These are phyloP conservation scores for Ochotona curzoniae DNA, from an alignment of 2,113 vertebrate species.

Conservation along the genomic window DNA sequence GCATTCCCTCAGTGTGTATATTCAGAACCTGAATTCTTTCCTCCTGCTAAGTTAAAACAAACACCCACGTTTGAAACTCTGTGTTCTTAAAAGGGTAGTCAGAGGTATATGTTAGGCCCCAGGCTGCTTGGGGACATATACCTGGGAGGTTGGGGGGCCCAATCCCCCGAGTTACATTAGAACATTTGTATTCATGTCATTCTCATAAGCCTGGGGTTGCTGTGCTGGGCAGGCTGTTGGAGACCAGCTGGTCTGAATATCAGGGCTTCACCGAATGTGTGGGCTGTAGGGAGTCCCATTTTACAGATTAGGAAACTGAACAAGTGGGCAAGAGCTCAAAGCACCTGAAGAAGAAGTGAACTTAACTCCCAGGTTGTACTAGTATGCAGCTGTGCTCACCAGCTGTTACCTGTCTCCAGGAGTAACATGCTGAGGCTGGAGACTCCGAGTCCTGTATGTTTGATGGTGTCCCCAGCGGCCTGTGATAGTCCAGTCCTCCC, in stretches of 20 bases:
- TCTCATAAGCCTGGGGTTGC: background rate
- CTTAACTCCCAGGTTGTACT: background rate
- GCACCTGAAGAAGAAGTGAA: background rate
- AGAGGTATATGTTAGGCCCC: background rate
- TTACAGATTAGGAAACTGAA: background rate
- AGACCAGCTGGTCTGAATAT: background rate
- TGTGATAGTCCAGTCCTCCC: background rate
- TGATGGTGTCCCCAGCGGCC: background rate
- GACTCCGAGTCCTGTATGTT: background rate
- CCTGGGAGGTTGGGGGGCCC: background rate
- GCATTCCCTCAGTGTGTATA: constrained; percentile 70
- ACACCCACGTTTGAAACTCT: constrained; percentile 42
- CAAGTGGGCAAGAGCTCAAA: no score
- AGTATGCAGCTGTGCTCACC: rapidly evolving
- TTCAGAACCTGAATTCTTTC: constrained; percentile 31
- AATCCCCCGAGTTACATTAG: background rate
- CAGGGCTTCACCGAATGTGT: background rate
- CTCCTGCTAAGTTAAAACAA: constrained; percentile 67
- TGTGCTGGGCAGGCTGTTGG: background rate
- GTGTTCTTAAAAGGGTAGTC: background rate
- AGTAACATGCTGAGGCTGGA: background rate
- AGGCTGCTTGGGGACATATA: background rate
- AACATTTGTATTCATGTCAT: rapidly evolving
- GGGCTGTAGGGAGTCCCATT: background rate
- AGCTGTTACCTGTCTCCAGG: background rate